Base-by-base conservation (phyloP, 1,140 invertebrate species). In the Andrena cerasifolii region DNA sequence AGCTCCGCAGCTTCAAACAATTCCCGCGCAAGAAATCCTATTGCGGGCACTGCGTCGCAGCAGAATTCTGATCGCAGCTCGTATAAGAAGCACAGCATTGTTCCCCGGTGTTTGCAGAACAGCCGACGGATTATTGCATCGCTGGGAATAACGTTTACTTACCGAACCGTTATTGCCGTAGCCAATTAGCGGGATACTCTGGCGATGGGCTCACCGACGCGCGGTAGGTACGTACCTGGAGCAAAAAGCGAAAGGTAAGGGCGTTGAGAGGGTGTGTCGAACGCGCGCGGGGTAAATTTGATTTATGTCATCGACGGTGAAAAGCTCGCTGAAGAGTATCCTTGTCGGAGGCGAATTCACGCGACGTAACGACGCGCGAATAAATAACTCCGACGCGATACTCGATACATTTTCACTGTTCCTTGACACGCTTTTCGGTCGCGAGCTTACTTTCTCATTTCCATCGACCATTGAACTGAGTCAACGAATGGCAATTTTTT, bases 181-280 rank as follows among this genome's bases (percentile, higher is more conserved):
- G 68, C 63, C 66, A 70, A 77, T 83, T 84, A 84, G 68, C 63
- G 21, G 54, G 36, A 65, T 63, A 58, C n/a, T 31, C 14, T 54
- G 8, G 43, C 21, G 18, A 26, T n/a, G 62, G 6, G 40, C 74
- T 79, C 67, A 79, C 26, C 33, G 61, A 65, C 59, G 28, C 28
- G 28, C 21, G 7, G 51, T 76, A 83, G 7, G 51, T 76, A 83
- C 81, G 78, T 83, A 84, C 81, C 81, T 84, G 82, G 31, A 75
- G 83, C 51, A 53, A 61, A 79, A 79, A 36, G 18, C 10, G 18
- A 72, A 6, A 21, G 68, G 67, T 28, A 26, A 1, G 16, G 18
- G 2, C 26, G 68, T 67, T 28, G 33, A 1, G 16, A 21, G 2
- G 40, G 40, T 68, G 26, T 14, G 40, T 28, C 18, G 14, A 47